Evolutionary conservation across 2,113 vertebrate genomes (phyloP), one percentile per base, ranked within the genome.

Genomic region (Nematolebias whitei): DNA sequence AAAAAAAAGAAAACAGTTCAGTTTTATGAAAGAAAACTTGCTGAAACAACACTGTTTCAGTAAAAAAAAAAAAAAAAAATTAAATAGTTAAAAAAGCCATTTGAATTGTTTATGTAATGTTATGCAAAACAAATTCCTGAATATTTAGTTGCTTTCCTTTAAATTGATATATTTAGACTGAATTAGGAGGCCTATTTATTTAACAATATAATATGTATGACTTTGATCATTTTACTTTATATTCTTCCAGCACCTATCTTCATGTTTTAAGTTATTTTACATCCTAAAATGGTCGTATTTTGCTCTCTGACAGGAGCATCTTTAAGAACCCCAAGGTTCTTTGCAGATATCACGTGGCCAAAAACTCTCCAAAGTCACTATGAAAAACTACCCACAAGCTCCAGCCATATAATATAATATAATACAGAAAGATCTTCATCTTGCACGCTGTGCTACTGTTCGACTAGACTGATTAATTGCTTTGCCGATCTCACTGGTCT

Each of bases 391-490:
- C 63, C 78, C 71, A 65, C 39, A 19, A 86, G 83, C 83, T 69
- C 20, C 63, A 39, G 65, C 49, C 52, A 58, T 45, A 68, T 48
- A 63, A 78, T 26, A 38, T 69, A 67, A 78, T 56, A 38, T 69
- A 67, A 78, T 56, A 78, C 29, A 68, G 29, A 54, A 14, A 47
- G 64, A 70, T 76, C 57, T 74, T 74, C 67, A 65, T 71, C 78
- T 60, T 65, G 70, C 73, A 59, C 39, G 20, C 68, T 32, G 44
- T 20, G 63, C 68, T 66, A 43, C 78, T 78, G 73, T 64, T 83
- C 64, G 68, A 76, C 68, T 79, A 85, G 78, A 79, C 60, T 84
- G 80, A 85, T 82, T 77, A 83, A 85, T 74, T 81, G 67, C 72
- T 70, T 80, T 72, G 56, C 61, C 77, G 76, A 86, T 83, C 80